Base-by-base conservation (phyloP, 2,113 vertebrate genomes). In the Varanus komodoensis region DNA sequence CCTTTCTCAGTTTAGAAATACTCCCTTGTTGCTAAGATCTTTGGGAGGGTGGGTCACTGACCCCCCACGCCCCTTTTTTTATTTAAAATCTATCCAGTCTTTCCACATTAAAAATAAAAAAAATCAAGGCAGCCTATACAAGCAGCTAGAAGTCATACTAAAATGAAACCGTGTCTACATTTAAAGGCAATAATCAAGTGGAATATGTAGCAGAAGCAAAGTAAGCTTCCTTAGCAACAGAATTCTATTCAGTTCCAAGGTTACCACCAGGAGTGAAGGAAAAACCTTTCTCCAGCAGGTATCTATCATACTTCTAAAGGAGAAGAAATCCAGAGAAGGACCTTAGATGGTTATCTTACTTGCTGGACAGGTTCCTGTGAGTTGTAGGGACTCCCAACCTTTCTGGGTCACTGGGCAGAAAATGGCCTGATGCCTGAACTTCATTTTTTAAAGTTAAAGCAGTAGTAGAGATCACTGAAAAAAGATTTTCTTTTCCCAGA, bases 11-110 rank as follows among this genome's bases (percentile, higher is more conserved):
- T n/a, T 8, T 3, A 64, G 71, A 91, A 74, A 17, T 74, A 80
- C 67, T 93, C 91, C 68, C 84, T 74, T 23, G 6, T 57, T 89
- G 85, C 23, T 85, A 68, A 82, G 29, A 80, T 86, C 32, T 82
- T 17, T 9, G 32, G 11, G 44, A 71, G 25, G 34, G 21, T 82
- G 83, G 67, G 44, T 12, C 4, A 14, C 19, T 44, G 8, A 29
- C 27, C 25, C 15, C 27, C 25, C 15, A 2, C 48, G 6, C 27
- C 25, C 48, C 44, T 17, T 48, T 8, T 21, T 78, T 48, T 48
- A 78, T 48, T 27, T 23, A 11, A 78, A 78, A 11, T 3, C 38
- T 48, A 7, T 48, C 44, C 21, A 50, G 38, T 48, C 21, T 9
- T 78, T 27, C 19, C 44, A 48, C 77, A 44, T 44, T 48, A 9